These are phyloP conservation scores for Tricholaema leucomelas DNA, from an alignment of 2,113 vertebrate genomes.

Conservation along the genomic window DNA sequence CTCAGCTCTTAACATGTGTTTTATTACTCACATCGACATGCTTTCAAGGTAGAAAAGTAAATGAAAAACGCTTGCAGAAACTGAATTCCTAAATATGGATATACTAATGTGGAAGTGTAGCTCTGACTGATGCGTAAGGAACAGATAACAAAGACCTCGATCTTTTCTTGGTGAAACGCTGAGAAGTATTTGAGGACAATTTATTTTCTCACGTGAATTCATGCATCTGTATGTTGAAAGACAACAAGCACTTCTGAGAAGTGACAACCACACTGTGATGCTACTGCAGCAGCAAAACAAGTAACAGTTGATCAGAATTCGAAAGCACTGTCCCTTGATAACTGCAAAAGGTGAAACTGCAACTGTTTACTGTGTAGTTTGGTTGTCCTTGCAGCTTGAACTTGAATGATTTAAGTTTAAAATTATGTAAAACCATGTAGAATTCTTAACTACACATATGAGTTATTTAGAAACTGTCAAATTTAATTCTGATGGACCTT, in stretches of 20 bases:
- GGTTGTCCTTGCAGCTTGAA: background rate
- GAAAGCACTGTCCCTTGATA: background rate
- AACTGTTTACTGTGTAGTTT: background rate
- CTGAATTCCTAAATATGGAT: background rate
- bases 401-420: background rate
- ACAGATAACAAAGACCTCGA: background rate
- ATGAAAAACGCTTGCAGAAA: background rate
- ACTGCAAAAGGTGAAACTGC: background rate
- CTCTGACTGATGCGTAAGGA: background rate
- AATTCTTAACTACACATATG: background rate
- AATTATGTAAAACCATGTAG: fast-evolving
- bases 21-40: background rate
- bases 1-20: background rate
- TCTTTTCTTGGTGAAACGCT: background rate
- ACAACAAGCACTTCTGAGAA: background rate
- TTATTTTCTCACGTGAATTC: background rate
- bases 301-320: background rate
- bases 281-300: background rate
- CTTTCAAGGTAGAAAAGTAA: background rate
- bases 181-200: background rate
- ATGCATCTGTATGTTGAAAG: background rate
- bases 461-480: background rate
- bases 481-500: background rate
- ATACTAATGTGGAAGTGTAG: background rate
- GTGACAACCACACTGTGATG: background rate